These are phyloP conservation scores for Pogonophryne albipinna DNA, from an alignment of 2,797 vertebrate genomes.

Conservation along the genomic window DNA sequence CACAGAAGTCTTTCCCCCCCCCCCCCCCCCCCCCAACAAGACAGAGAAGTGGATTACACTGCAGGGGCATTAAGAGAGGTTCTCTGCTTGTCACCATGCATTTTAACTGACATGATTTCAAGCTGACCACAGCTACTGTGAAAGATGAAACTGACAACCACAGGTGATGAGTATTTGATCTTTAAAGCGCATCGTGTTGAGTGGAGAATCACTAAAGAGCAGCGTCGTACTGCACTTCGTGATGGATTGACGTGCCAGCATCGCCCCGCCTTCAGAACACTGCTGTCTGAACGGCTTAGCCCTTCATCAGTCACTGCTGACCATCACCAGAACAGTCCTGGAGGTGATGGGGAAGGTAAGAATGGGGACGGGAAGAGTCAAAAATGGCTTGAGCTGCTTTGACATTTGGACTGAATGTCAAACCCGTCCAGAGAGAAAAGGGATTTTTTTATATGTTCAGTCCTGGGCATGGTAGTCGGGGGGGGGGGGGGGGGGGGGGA, in stretches of 20 bases:
- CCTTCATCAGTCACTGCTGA: slow-evolving; percentile 57
- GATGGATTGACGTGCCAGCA: slow-evolving; percentile 10
- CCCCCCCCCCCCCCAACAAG: no score
- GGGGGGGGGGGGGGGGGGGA: slow-evolving; percentile 14
- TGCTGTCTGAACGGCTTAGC: slow-evolving; percentile 49
- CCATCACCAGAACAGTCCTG: slow-evolving; percentile 34
- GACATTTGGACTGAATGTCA: slow-evolving; percentile 82
- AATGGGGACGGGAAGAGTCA: slow-evolving; percentile 31
- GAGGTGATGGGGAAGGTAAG: slow-evolving; percentile 53
- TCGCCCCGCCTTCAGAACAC: slow-evolving; percentile 36
- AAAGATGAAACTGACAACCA: slow-evolving; percentile 17
- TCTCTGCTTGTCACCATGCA: not conserved
- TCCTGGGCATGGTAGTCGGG: slow-evolving; percentile 23
- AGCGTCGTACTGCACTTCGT: slow-evolving; percentile 23
- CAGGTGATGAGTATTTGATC: slow-evolving; percentile 9
- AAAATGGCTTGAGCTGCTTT: slow-evolving; percentile 61
- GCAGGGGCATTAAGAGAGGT: not conserved
- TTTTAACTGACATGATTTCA: not conserved
- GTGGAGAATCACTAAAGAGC: slow-evolving; percentile 24
- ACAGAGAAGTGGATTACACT: not conserved
- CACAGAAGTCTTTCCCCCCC: not conserved
- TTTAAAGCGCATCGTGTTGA: not conserved
- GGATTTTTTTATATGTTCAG: slow-evolving; percentile 22
- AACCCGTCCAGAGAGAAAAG: slow-evolving; percentile 42
- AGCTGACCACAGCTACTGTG: slow-evolving; percentile 2